phyloP scores from a whole-genome alignment of 2,797 vertebrate species.

The Myripristis murdjan region DNA sequence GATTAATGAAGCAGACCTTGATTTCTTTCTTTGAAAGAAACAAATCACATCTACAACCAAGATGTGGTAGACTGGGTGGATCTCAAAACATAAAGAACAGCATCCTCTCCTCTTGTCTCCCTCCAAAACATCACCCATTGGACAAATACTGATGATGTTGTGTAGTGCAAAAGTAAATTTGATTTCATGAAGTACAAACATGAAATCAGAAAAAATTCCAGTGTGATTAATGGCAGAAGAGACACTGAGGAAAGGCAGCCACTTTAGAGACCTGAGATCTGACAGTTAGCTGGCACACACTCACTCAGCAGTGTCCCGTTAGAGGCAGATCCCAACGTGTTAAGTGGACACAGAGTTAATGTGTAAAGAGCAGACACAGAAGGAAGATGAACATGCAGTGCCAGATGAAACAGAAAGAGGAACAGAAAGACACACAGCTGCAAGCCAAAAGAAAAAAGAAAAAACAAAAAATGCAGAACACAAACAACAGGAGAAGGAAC shows the following conservation, averaged over 20 bases:
- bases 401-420: conserved; percentile 38
- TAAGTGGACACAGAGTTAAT: conserved; percentile 42
- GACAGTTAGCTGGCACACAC: conserved; percentile 32
- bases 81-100: conserved; percentile 18
- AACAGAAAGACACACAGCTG: conserved; percentile 52
- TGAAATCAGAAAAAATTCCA: background rate
- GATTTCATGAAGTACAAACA: background rate
- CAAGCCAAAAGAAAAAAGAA: conserved; percentile 51
- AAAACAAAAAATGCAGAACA: no score
- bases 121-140: background rate
- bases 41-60: background rate
- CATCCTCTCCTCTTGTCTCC: conserved; percentile 10
- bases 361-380: conserved; percentile 38
- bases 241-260: conserved; percentile 6
- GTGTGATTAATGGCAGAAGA: background rate
- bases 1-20: no score
- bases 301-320: conserved; percentile 45
- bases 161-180: background rate
- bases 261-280: conserved; percentile 34
- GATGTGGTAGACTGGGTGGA: background rate
- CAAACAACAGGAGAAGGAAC: conserved; percentile 26
- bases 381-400: conserved; percentile 20
- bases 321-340: conserved; percentile 31
- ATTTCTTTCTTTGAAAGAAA: background rate
- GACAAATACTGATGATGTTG: background rate